These are phyloP conservation scores for Dolichomitus sp. DNA, from an alignment of 2,888 invertebrate genomes.

Conservation along the genomic window DNA sequence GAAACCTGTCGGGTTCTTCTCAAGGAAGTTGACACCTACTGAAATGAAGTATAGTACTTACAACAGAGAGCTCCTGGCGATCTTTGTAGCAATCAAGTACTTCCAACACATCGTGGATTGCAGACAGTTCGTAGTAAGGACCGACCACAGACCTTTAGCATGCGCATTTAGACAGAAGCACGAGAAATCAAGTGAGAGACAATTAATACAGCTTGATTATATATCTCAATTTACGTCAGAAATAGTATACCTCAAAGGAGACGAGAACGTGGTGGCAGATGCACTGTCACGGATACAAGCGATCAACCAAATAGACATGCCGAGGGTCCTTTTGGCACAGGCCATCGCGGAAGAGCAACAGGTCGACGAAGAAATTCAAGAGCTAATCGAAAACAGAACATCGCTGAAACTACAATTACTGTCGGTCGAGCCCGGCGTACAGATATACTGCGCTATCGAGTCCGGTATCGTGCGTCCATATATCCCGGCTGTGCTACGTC, in stretches of 20 bases:
- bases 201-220: constrained; percentile 48
- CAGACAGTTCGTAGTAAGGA: constrained; percentile 44
- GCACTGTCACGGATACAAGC: constrained; percentile 56
- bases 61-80: constrained; percentile 65
- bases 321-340: constrained; percentile 21
- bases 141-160: constrained; percentile 59
- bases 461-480: neutral
- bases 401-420: neutral
- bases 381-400: neutral
- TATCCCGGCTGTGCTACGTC: neutral
- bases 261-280: constrained; percentile 67
- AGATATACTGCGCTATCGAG: neutral
- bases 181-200: constrained; percentile 48
- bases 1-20: constrained; percentile 60
- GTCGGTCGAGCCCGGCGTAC: neutral
- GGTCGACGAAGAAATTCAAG: constrained; percentile 48
- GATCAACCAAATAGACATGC: constrained; percentile 47
- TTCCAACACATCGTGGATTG: constrained; percentile 58
- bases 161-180: constrained; percentile 46
- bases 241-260: constrained; percentile 53
- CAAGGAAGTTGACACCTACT: constrained; percentile 48
- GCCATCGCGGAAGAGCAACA: constrained; percentile 37
- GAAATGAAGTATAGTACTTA: constrained; percentile 71
- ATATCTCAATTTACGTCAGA: constrained; percentile 61
- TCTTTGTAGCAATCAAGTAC: constrained; percentile 49